A percentile compares a stretch with the other conserved stretches of the same genome.
Conservation (phyloP, 2,113 vertebrate genomes). For the Hippocampus zosterae region DNA sequence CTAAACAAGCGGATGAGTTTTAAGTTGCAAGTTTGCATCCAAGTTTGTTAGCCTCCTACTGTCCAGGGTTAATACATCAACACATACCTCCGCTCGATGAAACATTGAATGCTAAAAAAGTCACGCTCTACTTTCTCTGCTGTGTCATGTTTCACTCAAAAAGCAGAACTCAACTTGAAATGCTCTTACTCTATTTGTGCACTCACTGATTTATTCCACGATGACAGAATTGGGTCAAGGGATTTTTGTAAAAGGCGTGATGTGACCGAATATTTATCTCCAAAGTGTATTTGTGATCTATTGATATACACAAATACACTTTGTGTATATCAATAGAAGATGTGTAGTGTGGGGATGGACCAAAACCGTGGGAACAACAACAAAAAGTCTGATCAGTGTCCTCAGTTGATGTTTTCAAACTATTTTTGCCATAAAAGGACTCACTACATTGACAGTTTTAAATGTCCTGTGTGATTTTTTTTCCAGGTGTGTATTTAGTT, state of each 20-base stretch:
- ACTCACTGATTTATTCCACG: conserved; percentile 12
- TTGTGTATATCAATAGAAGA: too few species aligned
- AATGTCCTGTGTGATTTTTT: neutral
- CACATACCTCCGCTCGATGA: neutral
- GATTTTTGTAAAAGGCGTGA: conserved; percentile 6
- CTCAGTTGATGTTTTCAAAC: neutral
- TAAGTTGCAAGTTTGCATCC: neutral
- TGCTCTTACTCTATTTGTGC: conserved; percentile 27
- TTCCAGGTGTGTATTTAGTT: neutral
- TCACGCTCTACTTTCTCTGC: neutral
- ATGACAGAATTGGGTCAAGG: neutral
- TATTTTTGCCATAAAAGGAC: conserved; percentile 44
- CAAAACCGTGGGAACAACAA: neutral
- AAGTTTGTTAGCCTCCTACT: too few species aligned
- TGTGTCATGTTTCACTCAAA: conserved; percentile 14
- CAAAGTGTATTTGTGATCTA: conserved; percentile 34
- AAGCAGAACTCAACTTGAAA: conserved; percentile 17
- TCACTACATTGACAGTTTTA: neutral
- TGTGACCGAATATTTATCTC: conserved; percentile 40
- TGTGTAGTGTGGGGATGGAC: neutral
- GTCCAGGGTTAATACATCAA: neutral
- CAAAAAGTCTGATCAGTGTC: conserved; percentile 18
- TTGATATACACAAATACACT: too few species aligned
- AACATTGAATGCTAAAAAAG: neutral
- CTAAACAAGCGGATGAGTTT: too few species aligned